These are phyloP conservation scores for Callyntrura sp. DNA, from an alignment of 2,888 invertebrate species.

Conservation along the genomic window DNA sequence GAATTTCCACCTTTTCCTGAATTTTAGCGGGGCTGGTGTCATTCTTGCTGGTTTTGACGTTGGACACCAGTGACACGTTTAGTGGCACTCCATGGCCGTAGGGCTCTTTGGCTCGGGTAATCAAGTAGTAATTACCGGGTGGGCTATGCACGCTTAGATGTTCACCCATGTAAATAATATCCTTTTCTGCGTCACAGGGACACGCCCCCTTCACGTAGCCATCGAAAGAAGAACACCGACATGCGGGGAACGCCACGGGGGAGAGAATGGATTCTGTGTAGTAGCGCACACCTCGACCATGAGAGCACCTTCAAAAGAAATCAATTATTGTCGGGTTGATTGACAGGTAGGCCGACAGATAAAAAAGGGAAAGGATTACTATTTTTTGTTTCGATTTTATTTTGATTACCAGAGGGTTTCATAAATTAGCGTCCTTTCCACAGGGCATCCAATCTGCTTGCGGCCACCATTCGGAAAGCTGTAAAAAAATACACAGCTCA, in stretches of 20 bases:
- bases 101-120: conserved; percentile 57
- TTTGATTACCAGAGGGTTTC: conserved; percentile 72
- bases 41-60: conserved; percentile 11
- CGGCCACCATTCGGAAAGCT: conserved; percentile 75
- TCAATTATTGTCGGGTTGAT: conserved; percentile 7
- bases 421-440: conserved; percentile 77
- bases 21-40: no score
- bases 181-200: conserved; percentile 69
- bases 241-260: conserved; percentile 81
- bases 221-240: conserved; percentile 80
- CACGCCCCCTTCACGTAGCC: conserved; percentile 79
- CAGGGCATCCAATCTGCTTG: conserved; percentile 80
- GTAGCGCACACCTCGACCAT: conserved; percentile 81
- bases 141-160: conserved; percentile 74
- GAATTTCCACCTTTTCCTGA: neutral
- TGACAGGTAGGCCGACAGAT: conserved; percentile 2
- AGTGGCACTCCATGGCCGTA: conserved; percentile 62
- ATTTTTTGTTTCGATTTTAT: conserved; percentile 25
- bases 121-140: conserved; percentile 64
- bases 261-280: conserved; percentile 80
- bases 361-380: conserved; percentile 43
- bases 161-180: conserved; percentile 80
- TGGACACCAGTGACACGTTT: conserved; percentile 50
- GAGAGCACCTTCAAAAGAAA: conserved; percentile 75
- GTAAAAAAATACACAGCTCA: neutral